phyloP scores from a whole-genome alignment of 2,888 invertebrate species.

The Brachyopa scutellaris region DNA sequence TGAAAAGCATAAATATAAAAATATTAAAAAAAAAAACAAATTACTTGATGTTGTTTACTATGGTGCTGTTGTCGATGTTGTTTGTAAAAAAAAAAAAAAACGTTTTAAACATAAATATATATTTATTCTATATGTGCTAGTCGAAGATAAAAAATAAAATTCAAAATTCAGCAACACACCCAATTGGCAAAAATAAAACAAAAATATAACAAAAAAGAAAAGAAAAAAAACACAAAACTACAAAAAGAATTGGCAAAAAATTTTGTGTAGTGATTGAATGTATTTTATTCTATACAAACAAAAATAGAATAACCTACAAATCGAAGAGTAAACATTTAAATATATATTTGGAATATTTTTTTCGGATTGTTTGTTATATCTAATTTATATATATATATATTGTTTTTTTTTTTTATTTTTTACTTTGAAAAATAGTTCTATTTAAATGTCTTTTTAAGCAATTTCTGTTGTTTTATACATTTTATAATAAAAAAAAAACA shows the following conservation, averaged over 20 bases:
- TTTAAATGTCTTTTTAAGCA: conserved; percentile 69
- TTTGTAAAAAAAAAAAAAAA: conserved; percentile 57
- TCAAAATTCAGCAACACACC: conserved; percentile 36
- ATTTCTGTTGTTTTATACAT: conserved; percentile 70
- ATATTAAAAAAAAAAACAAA: conserved; percentile 8
- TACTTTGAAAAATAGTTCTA: conserved; percentile 45
- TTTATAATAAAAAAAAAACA: conserved; percentile 38
- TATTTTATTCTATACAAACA: conserved; percentile 45
- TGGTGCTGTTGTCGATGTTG: conserved; percentile 73
- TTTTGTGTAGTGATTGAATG: conserved; percentile 18
- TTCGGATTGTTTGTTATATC: conserved; percentile 68
- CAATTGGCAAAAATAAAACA: conserved; percentile 42
- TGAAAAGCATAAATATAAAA: not conserved
- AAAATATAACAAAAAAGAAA: not conserved
- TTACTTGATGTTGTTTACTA: conserved; percentile 68
- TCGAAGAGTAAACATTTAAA: conserved; percentile 29
- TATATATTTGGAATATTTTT: conserved; percentile 60
- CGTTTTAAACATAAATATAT: conserved; percentile 46
- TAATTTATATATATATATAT: conserved; percentile 29
- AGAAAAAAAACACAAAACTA: conserved; percentile 16
- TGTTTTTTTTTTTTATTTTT: conserved; percentile 12
- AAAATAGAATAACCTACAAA: conserved; percentile 24
- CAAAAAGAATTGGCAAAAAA: conserved; percentile 57
- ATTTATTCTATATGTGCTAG: conserved; percentile 50
- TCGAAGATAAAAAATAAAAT: conserved; percentile 12